These are phyloP conservation scores for Eutrigla gurnardus DNA, from an alignment of 2,797 vertebrate genomes.

Conservation along the genomic window DNA sequence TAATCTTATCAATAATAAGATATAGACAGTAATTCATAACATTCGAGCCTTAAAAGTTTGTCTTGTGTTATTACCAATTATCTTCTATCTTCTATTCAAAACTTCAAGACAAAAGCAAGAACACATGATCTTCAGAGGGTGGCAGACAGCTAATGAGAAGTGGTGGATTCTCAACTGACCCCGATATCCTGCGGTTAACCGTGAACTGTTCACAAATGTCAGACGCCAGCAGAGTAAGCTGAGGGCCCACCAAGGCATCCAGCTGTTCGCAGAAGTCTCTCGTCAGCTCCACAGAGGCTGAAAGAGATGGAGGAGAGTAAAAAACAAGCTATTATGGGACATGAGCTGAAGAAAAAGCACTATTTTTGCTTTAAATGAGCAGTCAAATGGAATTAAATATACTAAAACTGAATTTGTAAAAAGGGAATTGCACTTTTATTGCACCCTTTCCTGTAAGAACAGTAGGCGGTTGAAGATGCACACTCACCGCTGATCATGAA, in stretches of 20 bases:
- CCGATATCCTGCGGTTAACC: conserved; percentile 94
- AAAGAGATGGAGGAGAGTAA: background rate
- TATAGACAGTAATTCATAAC: too few species aligned
- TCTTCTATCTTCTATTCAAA: too few species aligned
- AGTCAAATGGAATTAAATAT: background rate
- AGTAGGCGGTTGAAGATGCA: background rate
- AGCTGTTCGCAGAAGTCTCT: conserved; percentile 95
- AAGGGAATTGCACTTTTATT: background rate
- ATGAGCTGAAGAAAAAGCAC: background rate
- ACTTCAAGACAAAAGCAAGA: background rate
- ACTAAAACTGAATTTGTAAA: too few species aligned
- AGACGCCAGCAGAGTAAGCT: conserved; percentile 95
- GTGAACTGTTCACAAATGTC: conserved; percentile 99
- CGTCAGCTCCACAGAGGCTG: conserved; percentile 91
- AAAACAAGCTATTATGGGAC: background rate
- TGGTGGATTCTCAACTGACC: conserved; percentile 84
- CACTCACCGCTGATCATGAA: conserved; percentile 97
- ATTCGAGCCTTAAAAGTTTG: background rate
- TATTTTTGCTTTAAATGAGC: conserved; percentile 1
- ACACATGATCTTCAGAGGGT: background rate
- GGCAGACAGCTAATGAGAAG: background rate
- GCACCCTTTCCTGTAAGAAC: background rate
- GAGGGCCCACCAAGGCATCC: conserved; percentile 94
- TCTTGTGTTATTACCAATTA: too few species aligned
- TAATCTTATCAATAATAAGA: too few species aligned